Evolutionary conservation across 2,113 vertebrate genomes (phyloP), one percentile per base, ranked within the genome.

Genomic region (Rhinoderma darwinii): DNA sequence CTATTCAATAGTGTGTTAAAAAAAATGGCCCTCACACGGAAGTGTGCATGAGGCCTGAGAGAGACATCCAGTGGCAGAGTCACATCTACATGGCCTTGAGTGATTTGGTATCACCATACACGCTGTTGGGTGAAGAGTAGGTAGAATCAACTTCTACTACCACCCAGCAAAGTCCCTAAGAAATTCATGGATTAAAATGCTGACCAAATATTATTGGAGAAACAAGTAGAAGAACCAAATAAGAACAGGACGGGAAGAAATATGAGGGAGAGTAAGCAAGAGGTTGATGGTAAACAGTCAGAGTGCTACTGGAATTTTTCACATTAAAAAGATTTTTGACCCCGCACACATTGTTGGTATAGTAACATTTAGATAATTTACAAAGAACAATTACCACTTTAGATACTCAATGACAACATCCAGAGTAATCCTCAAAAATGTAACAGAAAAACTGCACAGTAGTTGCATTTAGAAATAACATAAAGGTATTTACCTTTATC

Each of bases 401-500:
- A 73, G 0, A 27, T 44, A 74, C 12, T 5, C 15, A 74, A 25
- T 2, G 15, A 7, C 2, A 15, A 4, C 59, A 74, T 74, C 41
- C n/a, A 15, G 2, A 22, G 1, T 20, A 30, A 47, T 44, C 41
- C 12, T 22, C 39, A 22, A 44, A 66, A n/a, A 47, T 20, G 11
- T 6, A 30, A 12, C 35, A 27, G 11, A 47, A 27, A 59, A 15
- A 75, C 41, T 30, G n/a, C 37, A 18, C n/a, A 59, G 51, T 25
- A 37, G 11, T 25, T 11, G 3, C 56, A 35, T 83, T 35, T 75
- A 4, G 76, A 2, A 76, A 74, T 22, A 72, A 25, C 20, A 20
- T 70, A 12, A 44, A 20, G 5, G 88, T 92, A 95, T 96, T 98
- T 99, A 99, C 98, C 98, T 99, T 99, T 96, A 99, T 99, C 92